phyloP scores from a whole-genome alignment of 2,797 vertebrate genomes.

The Ibycter americanus region DNA sequence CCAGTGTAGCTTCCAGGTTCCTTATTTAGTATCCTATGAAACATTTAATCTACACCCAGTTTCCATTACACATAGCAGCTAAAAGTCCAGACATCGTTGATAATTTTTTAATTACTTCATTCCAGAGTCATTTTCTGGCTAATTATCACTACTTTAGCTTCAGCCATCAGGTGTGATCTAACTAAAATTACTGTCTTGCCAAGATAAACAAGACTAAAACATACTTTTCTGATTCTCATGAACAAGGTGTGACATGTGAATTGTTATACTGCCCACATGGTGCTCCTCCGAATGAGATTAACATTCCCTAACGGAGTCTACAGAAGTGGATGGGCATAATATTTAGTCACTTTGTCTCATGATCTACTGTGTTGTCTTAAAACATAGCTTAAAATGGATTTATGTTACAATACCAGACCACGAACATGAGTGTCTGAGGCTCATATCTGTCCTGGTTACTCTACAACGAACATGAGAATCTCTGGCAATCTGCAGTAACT shows the following conservation, averaged over 20 bases:
- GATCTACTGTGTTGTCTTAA: not conserved
- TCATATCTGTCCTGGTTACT: not conserved
- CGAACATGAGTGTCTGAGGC: not conserved
- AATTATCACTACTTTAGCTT: not conserved
- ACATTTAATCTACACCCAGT: not conserved
- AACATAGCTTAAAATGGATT: not conserved
- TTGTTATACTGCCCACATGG: not conserved
- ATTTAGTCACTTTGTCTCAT: not conserved
- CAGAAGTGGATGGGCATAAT: not conserved
- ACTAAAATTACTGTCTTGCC: not conserved
- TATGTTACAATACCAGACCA: not conserved
- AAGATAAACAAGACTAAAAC: not conserved
- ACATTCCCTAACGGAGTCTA: not conserved
- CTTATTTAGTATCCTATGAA: not conserved
- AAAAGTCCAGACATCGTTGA: not conserved
- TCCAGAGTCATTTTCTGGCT: not conserved
- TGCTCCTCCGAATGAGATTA: not conserved
- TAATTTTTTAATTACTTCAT: not conserved
- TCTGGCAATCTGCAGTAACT: not conserved
- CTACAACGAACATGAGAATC: not conserved
- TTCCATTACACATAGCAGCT: not conserved
- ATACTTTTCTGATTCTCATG: not conserved
- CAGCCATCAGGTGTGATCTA: not conserved
- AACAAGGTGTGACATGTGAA: not conserved
- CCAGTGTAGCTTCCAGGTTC: not conserved